Evolutionary conservation across 2,797 vertebrate species (phyloP), one percentile per base, ranked within the genome.

Genomic region (Cercopithecus hamlyni): DNA sequence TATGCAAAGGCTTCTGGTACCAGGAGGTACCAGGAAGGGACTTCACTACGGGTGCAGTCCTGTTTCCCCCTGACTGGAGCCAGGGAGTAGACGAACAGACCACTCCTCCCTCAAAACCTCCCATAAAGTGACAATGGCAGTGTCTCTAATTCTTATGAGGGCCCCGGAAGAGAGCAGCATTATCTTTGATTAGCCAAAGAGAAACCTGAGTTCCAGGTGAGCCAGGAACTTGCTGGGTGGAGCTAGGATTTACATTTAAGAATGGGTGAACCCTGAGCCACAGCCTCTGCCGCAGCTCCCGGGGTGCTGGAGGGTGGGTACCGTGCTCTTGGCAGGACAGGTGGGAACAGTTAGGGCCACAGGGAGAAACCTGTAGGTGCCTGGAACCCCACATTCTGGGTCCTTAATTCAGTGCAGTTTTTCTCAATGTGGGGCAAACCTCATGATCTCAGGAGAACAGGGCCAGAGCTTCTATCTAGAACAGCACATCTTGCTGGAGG

Each of bases 181-280:
- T 50, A 41, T 43, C 57, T 77, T 57, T 36, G 41, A 48, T 75
- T 19, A 52, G 45, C n/a, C 50, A 93, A 55, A 72, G 61, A 45
- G 39, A 92, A 93, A 61, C 77, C 13, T 55, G 27, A 76, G 39
- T 80, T 97, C 70, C 41, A 14, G 84, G 43, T 22, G 57, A 93
- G 30, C 20, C n/a, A n/a, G 61, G 33, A 73, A 41, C 75, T 83
- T 30, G 36, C 79, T 26, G 33, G 43, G 67, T 48, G 27, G 48
- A 79, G 61, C 36, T 43, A 64, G 27, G 50, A 30, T 55, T 67
- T 48, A 67, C 4, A 27, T 45, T 91, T 41, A 36, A 80, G 70
- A 75, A 13, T 13, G 36, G 70, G 45, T n/a, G 17, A 55, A 6
- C 50, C 12, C 39, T 26, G 45, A 92, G 50, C 39, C 11, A 0